Base-by-base conservation (phyloP, 1,140 invertebrate genomes). In the Scylla paramamosain region DNA sequence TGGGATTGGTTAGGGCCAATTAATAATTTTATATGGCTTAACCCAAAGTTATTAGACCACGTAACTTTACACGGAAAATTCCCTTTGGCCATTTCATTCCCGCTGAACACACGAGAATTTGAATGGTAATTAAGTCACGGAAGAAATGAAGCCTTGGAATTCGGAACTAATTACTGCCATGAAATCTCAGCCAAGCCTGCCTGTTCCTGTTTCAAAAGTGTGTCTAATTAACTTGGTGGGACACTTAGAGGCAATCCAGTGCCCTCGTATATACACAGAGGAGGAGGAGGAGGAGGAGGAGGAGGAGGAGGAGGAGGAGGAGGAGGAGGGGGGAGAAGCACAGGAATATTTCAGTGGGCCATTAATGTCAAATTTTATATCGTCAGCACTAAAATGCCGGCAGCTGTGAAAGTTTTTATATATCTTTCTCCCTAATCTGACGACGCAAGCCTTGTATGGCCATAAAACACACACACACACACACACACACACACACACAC, bases 261-360 rank as follows among this genome's bases (percentile, higher is more conserved):
- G 67, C 25, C 67, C 67, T 77, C 25, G n/a, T 77, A n/a, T n/a
- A n/a, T 25, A 25, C 4, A 77, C 25, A 7, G 67, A 77, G 86
- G 86, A 88, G 86, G 86, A 88, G 86, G 86, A 88, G 86, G 86
- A 88, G 45, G 16, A 88, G 31, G 86, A 88, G 16, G 10, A 88
- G 31, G 10, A 59, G 52, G 52, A 59, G 39, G 31, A 88, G 32
- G 31, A 88, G 31, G 86, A 77, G 67, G 67, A 77, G 67, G 67
- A 77, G 67, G 67, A 77, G 67, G 67, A 77, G 67, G 67, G 67
- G n/a, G 67, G 67, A 77, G n/a, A 8, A 59, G 52, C 2, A 59
- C 2, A 20, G 20, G 52, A 20, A 59, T 12, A 59, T 16, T 7
- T 77, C 6, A 25, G 67, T 7, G 20, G 67, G 20, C 6, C 67